Percentiles rank a stretch among this genome's conserved stretches.
Evolutionary conservation across 2,797 vertebrate species (phyloP).

Genomic region (Protonibea diacanthus): DNA sequence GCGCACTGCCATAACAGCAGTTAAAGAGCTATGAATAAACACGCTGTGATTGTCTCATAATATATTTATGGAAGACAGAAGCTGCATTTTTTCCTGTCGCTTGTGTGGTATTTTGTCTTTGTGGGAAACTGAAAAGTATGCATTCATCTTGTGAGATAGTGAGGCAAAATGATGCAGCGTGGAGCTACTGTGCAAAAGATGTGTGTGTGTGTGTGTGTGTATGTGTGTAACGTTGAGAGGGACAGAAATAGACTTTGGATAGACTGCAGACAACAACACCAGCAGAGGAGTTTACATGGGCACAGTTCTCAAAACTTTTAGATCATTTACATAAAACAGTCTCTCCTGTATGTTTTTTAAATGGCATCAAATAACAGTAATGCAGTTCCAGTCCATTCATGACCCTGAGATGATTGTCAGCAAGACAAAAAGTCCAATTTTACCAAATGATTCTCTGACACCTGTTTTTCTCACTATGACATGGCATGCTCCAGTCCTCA

Average conservation of each 20-base stretch:
- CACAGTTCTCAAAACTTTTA: neutral
- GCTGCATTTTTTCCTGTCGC: conserved; percentile 60
- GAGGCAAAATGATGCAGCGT: conserved; percentile 55
- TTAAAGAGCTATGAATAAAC: conserved; percentile 77
- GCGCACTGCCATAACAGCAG: conserved; percentile 68
- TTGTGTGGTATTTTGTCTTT: conserved; percentile 64
- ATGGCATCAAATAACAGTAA: neutral
- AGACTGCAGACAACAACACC: conserved; percentile 7
- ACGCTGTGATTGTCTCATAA: conserved; percentile 68
- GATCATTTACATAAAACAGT: neutral
- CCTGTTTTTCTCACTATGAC: neutral
- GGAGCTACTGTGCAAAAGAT: conserved; percentile 51
- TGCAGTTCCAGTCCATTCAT: neutral
- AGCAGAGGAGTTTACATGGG: neutral
- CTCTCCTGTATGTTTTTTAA: neutral
- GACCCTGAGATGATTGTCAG: neutral
- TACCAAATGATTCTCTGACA: neutral
- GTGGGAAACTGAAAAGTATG: conserved; percentile 84
- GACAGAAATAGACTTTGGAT: conserved; percentile 34
- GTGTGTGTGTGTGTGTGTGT: conserved; percentile 25
- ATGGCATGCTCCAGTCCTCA: neutral
- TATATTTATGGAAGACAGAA: conserved; percentile 78
- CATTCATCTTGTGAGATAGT: conserved; percentile 69
- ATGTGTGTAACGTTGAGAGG: neutral
- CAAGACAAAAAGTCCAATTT: neutral